Percentiles rank a stretch among this genome's conserved stretches.
These are phyloP conservation scores for Origma solitaria DNA, from an alignment of 2,113 vertebrate genomes.

Conservation along the genomic window DNA sequence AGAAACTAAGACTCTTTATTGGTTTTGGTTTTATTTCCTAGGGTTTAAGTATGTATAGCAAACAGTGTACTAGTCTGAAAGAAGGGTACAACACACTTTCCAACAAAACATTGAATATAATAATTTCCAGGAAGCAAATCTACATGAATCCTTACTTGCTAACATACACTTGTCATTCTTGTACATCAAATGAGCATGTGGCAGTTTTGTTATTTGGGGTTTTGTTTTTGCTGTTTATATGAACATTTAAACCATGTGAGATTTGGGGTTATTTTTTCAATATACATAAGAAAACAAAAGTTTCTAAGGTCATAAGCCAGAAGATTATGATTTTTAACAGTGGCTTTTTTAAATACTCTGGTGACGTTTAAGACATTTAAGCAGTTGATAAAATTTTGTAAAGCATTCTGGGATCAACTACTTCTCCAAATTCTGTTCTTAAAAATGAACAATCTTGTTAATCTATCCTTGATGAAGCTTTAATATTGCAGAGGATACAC, in stretches of 20 bases:
- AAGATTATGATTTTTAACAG: not conserved
- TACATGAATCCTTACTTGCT: not conserved
- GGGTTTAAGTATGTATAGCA: not conserved
- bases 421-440: not conserved
- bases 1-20: not conserved
- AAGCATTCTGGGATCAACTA: not conserved
- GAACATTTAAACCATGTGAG: not conserved
- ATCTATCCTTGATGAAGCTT: not conserved
- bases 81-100: not conserved
- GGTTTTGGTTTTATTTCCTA: not conserved
- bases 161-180: not conserved
- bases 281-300: not conserved
- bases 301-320: not conserved
- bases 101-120: not conserved
- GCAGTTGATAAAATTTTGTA: not conserved
- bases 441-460: not conserved
- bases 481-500: not conserved
- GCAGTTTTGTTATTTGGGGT: not conserved
- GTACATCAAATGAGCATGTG: not conserved
- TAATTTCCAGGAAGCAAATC: not conserved
- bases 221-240: not conserved
- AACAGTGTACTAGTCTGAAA: not conserved
- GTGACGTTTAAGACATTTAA: not conserved
- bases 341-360: not conserved
- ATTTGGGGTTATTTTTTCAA: not conserved